A percentile compares a stretch with the other conserved stretches of the same genome.
phyloP scores from a whole-genome alignment of 1,140 invertebrate genomes.

The Apis dorsata region DNA sequence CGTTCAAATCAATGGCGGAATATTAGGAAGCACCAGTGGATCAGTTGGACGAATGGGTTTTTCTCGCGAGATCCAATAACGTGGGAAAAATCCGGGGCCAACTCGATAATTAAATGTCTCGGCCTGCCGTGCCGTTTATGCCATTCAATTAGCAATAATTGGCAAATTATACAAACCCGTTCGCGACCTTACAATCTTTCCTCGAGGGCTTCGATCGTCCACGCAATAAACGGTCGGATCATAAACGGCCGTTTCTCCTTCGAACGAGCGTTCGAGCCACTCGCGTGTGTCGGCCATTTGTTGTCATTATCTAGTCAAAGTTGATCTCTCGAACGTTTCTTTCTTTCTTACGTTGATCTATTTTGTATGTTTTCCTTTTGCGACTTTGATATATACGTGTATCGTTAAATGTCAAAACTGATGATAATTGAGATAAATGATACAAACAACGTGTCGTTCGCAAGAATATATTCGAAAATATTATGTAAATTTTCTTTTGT shows the following conservation, averaged over 20 bases:
- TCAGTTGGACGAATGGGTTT: conserved; percentile 6
- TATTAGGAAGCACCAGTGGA: conserved; percentile 50
- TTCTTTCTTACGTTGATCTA: no score
- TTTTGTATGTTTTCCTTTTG: no score
- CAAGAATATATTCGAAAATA: no score
- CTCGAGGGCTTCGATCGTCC: conserved; percentile 5
- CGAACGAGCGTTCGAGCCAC: neutral
- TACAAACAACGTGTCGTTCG: no score
- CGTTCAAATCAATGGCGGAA: conserved; percentile 56
- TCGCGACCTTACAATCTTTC: conserved; percentile 9
- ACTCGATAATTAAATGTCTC: conserved; percentile 53
- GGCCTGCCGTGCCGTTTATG: conserved; percentile 12
- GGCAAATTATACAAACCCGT: conserved; percentile 50
- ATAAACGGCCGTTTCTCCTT: neutral
- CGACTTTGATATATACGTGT: no score
- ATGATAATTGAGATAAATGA: no score
- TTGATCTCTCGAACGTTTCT: no score
- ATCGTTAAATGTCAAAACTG: no score
- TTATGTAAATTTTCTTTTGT: no score
- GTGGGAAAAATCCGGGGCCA: conserved; percentile 55
- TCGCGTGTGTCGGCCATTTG: neutral
- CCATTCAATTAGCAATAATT: conserved; percentile 65
- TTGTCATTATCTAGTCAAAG: neutral
- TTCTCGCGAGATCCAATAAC: conserved; percentile 46
- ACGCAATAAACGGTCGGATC: neutral